phyloP scores from a whole-genome alignment of 2,888 invertebrate genomes.

The Eupeodes luniger region DNA sequence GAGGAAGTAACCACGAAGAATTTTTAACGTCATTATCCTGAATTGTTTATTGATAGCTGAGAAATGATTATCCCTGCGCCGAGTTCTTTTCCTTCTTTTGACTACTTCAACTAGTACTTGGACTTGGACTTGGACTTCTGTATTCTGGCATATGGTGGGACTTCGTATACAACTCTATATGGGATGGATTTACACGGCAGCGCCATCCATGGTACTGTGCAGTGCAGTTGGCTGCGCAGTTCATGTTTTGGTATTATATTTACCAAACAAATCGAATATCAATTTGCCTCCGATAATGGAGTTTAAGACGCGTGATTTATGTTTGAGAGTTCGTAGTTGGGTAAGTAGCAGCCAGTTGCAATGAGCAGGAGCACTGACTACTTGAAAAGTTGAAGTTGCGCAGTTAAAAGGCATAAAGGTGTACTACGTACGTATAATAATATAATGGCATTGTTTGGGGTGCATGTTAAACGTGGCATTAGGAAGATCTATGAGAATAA shows the following conservation, averaged over 20 bases:
- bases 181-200: slow-evolving; percentile 26
- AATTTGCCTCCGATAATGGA: slow-evolving; percentile 75
- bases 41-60: slow-evolving; percentile 76
- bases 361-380: too few species aligned
- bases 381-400: slow-evolving; percentile 4
- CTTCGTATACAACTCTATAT: slow-evolving; percentile 1
- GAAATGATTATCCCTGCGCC: slow-evolving; percentile 71
- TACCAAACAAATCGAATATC: slow-evolving; percentile 75
- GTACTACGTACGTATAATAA: neutral
- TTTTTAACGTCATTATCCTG: slow-evolving; percentile 76
- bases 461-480: slow-evolving; percentile 55
- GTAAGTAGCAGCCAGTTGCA: neutral
- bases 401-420: slow-evolving; percentile 8
- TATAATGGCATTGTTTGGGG: slow-evolving; percentile 62
- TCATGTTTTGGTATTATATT: slow-evolving; percentile 70
- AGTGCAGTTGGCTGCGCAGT: neutral
- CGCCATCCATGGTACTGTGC: neutral
- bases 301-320: slow-evolving; percentile 69
- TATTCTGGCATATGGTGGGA: neutral
- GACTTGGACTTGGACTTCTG: slow-evolving; percentile 1
- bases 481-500: slow-evolving; percentile 33
- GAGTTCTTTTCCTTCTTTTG: slow-evolving; percentile 4
- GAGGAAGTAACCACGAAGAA: slow-evolving; percentile 72
- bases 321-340: slow-evolving; percentile 56
- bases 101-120: neutral